These are phyloP conservation scores for Synanthedon andrenaeformis DNA, from an alignment of 2,888 invertebrate genomes.

Conservation along the genomic window DNA sequence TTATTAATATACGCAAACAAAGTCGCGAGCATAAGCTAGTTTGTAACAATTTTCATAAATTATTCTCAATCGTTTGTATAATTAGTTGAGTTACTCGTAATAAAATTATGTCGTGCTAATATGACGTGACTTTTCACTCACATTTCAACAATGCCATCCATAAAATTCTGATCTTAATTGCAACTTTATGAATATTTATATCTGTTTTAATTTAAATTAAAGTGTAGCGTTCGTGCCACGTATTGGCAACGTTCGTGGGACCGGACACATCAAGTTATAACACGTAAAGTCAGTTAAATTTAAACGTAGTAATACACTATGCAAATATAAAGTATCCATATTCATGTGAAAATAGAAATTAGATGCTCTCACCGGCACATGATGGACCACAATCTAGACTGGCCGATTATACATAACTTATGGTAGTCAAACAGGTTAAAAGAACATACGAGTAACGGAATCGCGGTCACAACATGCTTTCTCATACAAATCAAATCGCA, in stretches of 20 bases:
- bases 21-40: too few species aligned
- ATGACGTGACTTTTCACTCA: not conserved
- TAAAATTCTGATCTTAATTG: not conserved
- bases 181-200: not conserved
- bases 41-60: too few species aligned
- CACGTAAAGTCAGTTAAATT: not conserved
- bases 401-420: slow-evolving; percentile 11
- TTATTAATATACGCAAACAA: too few species aligned
- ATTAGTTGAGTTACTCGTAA: not conserved
- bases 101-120: not conserved
- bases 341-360: slow-evolving; percentile 12
- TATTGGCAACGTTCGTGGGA: too few species aligned
- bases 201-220: not conserved
- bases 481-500: slow-evolving; percentile 19
- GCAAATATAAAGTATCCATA: slow-evolving; percentile 6
- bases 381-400: slow-evolving; percentile 5
- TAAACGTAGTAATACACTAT: not conserved
- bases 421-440: slow-evolving; percentile 46
- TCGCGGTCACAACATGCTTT: slow-evolving; percentile 38
- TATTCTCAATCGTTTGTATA: not conserved
- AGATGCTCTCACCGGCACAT: slow-evolving; percentile 6
- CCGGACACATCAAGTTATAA: not conserved
- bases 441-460: slow-evolving; percentile 53
- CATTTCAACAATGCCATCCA: not conserved
- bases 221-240: too few species aligned